These are phyloP conservation scores for Melanostigma gelatinosum DNA, from an alignment of 2,113 vertebrate species.

Conservation along the genomic window DNA sequence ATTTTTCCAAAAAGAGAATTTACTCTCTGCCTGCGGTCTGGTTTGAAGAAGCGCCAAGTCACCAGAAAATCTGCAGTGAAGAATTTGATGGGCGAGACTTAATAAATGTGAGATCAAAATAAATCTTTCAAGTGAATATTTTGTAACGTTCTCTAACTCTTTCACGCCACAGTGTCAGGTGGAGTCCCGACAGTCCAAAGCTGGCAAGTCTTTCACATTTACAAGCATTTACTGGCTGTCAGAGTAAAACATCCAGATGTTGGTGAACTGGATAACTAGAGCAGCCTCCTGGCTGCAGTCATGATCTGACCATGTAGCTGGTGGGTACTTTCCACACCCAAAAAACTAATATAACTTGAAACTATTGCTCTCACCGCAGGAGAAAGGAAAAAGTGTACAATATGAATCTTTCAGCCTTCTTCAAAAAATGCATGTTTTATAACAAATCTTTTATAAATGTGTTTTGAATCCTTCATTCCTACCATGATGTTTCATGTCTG, in stretches of 20 bases:
- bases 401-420: slow-evolving; percentile 38
- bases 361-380: slow-evolving; percentile 35
- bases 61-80: slow-evolving; percentile 13
- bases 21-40: slow-evolving; percentile 17
- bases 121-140: slow-evolving; percentile 17
- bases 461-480: slow-evolving; percentile 47
- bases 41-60: slow-evolving; percentile 46
- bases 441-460: slow-evolving; percentile 62
- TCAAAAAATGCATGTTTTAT: slow-evolving; percentile 72
- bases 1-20: slow-evolving; percentile 38
- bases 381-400: slow-evolving; percentile 25
- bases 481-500: slow-evolving; percentile 27
- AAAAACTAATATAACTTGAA: slow-evolving; percentile 14
- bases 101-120: slow-evolving; percentile 30
- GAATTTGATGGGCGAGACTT: background rate
- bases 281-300: background rate
- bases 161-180: slow-evolving; percentile 1
- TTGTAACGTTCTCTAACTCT: background rate
- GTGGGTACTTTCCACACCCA: slow-evolving; percentile 20
- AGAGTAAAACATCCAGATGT: slow-evolving; percentile 17
- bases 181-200: slow-evolving; percentile 19
- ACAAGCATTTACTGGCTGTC: slow-evolving; percentile 20
- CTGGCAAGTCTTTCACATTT: background rate
- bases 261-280: slow-evolving; percentile 19
- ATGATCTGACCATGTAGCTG: slow-evolving; percentile 9